These are phyloP conservation scores for Aphrocallistes beatrix DNA, from an alignment of 37 sponge, comb jelly and placozoan genomes.

Conservation along the genomic window DNA sequence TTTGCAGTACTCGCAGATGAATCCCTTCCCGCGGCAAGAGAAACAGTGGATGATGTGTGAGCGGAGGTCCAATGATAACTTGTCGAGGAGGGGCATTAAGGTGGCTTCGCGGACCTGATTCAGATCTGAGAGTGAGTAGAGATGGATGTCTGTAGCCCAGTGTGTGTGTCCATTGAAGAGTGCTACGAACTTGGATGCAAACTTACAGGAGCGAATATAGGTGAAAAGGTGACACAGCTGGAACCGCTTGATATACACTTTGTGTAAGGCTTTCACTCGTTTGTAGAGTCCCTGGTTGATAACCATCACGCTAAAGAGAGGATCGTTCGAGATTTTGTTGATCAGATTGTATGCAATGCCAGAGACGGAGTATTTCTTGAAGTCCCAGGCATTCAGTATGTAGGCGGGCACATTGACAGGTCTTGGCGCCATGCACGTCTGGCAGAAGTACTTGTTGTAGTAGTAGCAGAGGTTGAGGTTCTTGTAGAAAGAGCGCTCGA, in stretches of 20 bases:
- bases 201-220: neutral
- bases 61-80: neutral
- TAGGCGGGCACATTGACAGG: constrained; percentile 57
- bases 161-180: constrained; percentile 36
- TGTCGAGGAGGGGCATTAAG: neutral
- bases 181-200: constrained; percentile 20
- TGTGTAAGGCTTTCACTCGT: neutral
- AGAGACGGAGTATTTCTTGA: constrained; percentile 48
- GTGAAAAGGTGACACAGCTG: neutral
- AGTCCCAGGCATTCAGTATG: constrained; percentile 77
- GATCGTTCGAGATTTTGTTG: neutral
- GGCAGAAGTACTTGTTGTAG: constrained; percentile 93
- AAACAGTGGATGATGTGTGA: constrained; percentile 14
- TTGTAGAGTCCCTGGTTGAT: neutral
- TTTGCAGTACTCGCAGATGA: constrained; percentile 87
- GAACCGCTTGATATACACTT: neutral
- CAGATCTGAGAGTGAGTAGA: constrained; percentile 64
- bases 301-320: neutral
- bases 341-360: constrained; percentile 13
- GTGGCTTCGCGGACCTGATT: constrained; percentile 20
- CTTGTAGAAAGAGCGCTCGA: constrained; percentile 48
- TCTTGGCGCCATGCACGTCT: constrained; percentile 67
- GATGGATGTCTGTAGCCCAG: constrained; percentile 46
- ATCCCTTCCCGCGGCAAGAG: constrained; percentile 73
- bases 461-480: constrained; percentile 85